These are phyloP conservation scores for Paracyclopina nana DNA, from an alignment of 1,140 invertebrate genomes.

Conservation along the genomic window DNA sequence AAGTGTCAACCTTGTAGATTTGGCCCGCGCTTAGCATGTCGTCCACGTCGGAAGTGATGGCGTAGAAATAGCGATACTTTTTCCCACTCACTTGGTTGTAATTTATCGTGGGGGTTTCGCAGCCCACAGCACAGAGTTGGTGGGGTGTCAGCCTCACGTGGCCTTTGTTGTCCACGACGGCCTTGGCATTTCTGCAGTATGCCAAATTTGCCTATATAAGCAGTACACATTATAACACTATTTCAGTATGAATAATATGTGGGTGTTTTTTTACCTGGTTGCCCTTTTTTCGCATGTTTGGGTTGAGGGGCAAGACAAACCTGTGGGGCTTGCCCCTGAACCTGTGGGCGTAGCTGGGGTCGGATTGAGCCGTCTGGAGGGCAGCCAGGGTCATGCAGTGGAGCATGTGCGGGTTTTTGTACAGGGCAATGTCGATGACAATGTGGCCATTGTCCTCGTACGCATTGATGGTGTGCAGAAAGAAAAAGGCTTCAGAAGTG, in stretches of 20 bases:
- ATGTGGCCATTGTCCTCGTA: slow-evolving; percentile 53
- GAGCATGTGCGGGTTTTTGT: slow-evolving; percentile 54
- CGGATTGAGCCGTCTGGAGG: slow-evolving; percentile 47
- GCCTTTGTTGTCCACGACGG: slow-evolving; percentile 31
- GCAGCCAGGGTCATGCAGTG: slow-evolving; percentile 64
- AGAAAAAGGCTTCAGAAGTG: slow-evolving; percentile 53
- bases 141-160: slow-evolving; percentile 39
- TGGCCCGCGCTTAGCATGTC: slow-evolving; percentile 48
- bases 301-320: slow-evolving; percentile 45
- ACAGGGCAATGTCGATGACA: slow-evolving; percentile 56
- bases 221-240: too few species aligned
- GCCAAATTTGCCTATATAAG: too few species aligned
- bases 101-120: slow-evolving; percentile 62
- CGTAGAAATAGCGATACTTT: slow-evolving; percentile 63
- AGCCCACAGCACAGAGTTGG: slow-evolving; percentile 47
- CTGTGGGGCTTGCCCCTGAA: slow-evolving; percentile 52
- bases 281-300: slow-evolving; percentile 7
- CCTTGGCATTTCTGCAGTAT: slow-evolving; percentile 26
- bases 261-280: slow-evolving; percentile 14
- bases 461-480: slow-evolving; percentile 70
- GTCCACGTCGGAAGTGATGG: slow-evolving; percentile 66
- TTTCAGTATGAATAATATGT: too few species aligned
- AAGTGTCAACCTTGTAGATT: slow-evolving; percentile 52
- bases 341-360: slow-evolving; percentile 53
- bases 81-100: slow-evolving; percentile 42